These are phyloP conservation scores for Aporophyla nigra DNA, from an alignment of 2,888 invertebrate genomes.

Conservation along the genomic window DNA sequence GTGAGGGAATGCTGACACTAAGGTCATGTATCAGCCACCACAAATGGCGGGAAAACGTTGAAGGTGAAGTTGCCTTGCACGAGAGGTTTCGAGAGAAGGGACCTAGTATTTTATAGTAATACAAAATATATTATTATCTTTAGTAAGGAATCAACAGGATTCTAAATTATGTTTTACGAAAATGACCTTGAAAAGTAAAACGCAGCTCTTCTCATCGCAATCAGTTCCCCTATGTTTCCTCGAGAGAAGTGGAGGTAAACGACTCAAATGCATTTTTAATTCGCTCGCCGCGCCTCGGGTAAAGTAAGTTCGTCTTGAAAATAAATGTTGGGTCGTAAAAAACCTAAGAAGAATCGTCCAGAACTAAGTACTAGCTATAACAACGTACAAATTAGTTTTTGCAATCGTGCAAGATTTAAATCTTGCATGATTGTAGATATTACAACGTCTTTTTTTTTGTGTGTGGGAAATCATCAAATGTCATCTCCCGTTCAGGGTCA, in stretches of 20 bases:
- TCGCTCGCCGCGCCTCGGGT: slow-evolving; percentile 54
- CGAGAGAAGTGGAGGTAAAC: slow-evolving; percentile 61
- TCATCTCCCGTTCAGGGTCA: no score
- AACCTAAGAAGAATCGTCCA: slow-evolving; percentile 58
- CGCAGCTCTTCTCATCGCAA: background rate
- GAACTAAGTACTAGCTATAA: slow-evolving; percentile 24
- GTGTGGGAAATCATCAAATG: no score
- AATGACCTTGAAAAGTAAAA: background rate
- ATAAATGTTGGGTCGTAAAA: slow-evolving; percentile 65
- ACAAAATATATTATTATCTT: no score
- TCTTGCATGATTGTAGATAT: no score
- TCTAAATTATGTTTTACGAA: background rate
- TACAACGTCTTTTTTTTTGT: no score
- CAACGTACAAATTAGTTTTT: slow-evolving; percentile 26
- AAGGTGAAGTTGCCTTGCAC: no score
- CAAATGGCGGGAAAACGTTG: no score
- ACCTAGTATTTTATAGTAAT: no score
- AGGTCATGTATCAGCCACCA: no score
- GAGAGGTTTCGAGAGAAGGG: no score
- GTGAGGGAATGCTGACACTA: no score
- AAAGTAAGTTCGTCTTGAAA: slow-evolving; percentile 63
- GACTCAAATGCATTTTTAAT: slow-evolving; percentile 76
- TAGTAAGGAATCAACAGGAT: no score
- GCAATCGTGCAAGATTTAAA: slow-evolving; percentile 25
- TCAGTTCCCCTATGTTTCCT: slow-evolving; percentile 22